Evolutionary conservation across 2,888 invertebrate species (phyloP).

Genomic region (Deilephila elpenor): DNA sequence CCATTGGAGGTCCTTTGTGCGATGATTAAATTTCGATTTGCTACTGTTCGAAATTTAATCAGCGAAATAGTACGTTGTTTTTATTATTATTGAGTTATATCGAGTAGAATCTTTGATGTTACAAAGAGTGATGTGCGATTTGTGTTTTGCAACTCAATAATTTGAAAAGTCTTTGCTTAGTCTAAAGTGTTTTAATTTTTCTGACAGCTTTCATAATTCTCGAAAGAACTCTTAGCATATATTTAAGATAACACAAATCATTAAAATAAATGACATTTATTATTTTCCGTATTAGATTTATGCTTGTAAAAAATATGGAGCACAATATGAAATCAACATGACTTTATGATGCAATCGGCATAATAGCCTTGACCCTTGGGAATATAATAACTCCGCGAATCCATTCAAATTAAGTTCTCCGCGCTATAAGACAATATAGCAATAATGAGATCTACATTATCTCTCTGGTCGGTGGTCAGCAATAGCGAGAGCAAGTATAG

Average conservation of each 20-base stretch:
- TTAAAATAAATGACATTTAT: too few relatives aligned
- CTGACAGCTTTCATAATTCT: too few relatives aligned
- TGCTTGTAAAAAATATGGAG: background rate
- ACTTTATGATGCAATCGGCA: constrained; percentile 5
- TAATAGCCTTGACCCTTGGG: constrained; percentile 4
- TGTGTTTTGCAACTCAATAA: too few relatives aligned
- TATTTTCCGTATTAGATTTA: background rate
- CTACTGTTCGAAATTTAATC: constrained; percentile 16
- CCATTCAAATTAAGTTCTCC: background rate
- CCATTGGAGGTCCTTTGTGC: constrained; percentile 29
- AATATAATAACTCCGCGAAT: constrained; percentile 17
- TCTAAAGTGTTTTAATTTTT: too few relatives aligned
- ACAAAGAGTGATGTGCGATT: too few relatives aligned
- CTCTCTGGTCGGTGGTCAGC: too few relatives aligned
- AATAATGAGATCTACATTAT: too few relatives aligned
- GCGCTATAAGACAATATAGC: too few relatives aligned
- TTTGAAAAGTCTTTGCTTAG: too few relatives aligned
- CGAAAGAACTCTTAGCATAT: too few relatives aligned
- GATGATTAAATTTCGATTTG: constrained; percentile 25
- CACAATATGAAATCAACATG: background rate
- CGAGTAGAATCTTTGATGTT: background rate
- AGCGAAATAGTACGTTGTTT: background rate
- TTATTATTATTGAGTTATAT: background rate
- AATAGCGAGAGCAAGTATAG: too few relatives aligned
- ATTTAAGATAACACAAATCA: too few relatives aligned